Percentiles rank a stretch among this genome's conserved stretches.
Conservation (phyloP, 1,140 invertebrate species). For the Drosophila sp. region DNA sequence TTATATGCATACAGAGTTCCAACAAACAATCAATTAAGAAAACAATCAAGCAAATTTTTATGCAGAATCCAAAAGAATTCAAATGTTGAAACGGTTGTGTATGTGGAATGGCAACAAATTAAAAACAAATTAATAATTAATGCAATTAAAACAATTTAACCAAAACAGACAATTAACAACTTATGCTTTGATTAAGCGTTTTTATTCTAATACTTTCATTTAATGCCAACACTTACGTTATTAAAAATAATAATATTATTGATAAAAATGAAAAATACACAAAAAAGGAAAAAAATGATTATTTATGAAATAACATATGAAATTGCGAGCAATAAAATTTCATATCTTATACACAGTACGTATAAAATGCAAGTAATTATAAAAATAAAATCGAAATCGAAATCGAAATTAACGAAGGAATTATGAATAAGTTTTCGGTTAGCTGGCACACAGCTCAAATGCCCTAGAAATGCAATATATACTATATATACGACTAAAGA, state of each 20-base stretch:
- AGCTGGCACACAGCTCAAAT: conserved; percentile 42
- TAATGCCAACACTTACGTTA: conserved; percentile 29
- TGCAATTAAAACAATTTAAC: conserved; percentile 21
- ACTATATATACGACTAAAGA: conserved; percentile 9
- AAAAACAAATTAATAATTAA: conserved; percentile 31
- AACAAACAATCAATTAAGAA: conserved; percentile 76
- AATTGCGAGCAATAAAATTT: conserved; percentile 84
- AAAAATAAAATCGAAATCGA: too few species aligned
- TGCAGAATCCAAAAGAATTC: conserved; percentile 45
- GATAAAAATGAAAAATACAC: conserved; percentile 6
- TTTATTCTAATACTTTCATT: conserved; percentile 10
- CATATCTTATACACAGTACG: conserved; percentile 79
- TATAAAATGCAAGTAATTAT: conserved; percentile 65
- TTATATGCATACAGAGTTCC: conserved; percentile 53
- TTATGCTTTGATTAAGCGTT: conserved; percentile 29
- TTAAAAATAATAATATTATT: too few species aligned
- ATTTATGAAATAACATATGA: conserved; percentile 77
- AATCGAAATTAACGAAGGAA: conserved; percentile 51
- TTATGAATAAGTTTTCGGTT: conserved; percentile 60
- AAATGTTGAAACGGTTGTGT: conserved; percentile 66
- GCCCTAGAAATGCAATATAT: conserved; percentile 37
- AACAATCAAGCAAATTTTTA: conserved; percentile 71
- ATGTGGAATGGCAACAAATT: conserved; percentile 33
- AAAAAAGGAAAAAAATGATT: conserved; percentile 33
- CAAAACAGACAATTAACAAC: conserved; percentile 7